These are phyloP conservation scores for Enteromius viviparus DNA, from an alignment of 2,797 vertebrate genomes.

Conservation along the genomic window DNA sequence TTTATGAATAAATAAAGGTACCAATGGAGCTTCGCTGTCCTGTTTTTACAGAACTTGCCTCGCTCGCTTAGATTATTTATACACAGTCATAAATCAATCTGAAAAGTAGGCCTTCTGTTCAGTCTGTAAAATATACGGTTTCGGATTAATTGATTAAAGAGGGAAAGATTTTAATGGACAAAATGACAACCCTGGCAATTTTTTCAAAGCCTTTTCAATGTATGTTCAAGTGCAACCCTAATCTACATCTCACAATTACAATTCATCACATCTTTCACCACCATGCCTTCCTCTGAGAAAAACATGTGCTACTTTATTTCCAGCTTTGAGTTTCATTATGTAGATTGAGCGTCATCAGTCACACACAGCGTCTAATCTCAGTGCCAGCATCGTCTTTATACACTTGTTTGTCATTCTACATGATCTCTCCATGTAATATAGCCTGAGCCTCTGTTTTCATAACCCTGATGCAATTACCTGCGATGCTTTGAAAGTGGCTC, in stretches of 20 bases:
- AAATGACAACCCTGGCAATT: background rate
- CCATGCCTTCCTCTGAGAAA: conserved; percentile 21
- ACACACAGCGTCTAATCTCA: background rate
- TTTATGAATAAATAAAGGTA: background rate
- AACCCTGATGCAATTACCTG: conserved; percentile 39
- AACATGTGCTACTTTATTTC: conserved; percentile 9
- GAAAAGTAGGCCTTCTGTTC: background rate
- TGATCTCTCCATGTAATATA: conserved; percentile 17
- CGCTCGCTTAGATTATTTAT: background rate
- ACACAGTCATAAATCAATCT: background rate
- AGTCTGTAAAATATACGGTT: background rate
- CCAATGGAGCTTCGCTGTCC: background rate
- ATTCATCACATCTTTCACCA: background rate
- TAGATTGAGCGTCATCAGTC: conserved; percentile 13
- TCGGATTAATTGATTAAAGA: background rate
- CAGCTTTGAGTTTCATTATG: conserved; percentile 3
- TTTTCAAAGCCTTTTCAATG: background rate
- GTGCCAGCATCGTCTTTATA: conserved; percentile 13
- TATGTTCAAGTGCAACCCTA: background rate
- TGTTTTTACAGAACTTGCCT: background rate
- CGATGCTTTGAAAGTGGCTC: conserved; percentile 9
- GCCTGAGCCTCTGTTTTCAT: conserved; percentile 23
- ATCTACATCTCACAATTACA: background rate
- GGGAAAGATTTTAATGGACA: background rate
- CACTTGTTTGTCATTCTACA: conserved; percentile 17